Conservation (phyloP, 2,888 invertebrate genomes). For the Lithosia quadra region DNA sequence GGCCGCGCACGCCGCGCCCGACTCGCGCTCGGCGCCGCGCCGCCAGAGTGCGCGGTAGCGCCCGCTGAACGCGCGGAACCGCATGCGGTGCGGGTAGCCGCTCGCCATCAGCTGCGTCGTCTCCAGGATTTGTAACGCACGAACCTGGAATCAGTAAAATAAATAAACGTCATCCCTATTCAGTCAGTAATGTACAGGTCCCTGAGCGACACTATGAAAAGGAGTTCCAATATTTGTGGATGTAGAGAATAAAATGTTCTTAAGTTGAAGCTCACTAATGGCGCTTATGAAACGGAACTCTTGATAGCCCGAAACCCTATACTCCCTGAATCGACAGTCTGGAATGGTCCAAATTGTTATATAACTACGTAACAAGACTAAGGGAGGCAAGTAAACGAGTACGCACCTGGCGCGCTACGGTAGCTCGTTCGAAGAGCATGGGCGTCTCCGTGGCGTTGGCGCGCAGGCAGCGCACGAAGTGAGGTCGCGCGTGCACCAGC, state of each 20-base stretch:
- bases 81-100: constrained; percentile 97
- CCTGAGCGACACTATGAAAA: no score
- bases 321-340: neutral
- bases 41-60: constrained; percentile 95
- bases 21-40: constrained; percentile 89
- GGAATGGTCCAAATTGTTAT: neutral
- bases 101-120: constrained; percentile 98
- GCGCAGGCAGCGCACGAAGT: constrained; percentile 97
- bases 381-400: constrained; percentile 38
- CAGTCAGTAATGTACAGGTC: neutral
- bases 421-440: constrained; percentile 93
- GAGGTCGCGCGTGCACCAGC: constrained; percentile 96
- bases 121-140: constrained; percentile 96
- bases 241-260: no score
- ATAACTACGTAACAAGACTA: neutral
- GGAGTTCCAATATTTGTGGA: no score
- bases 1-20: constrained; percentile 88
- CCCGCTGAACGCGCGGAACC: constrained; percentile 96
- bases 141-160: constrained; percentile 81
- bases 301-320: no score
- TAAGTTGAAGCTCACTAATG: no score
- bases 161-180: neutral
- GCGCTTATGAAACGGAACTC: neutral
- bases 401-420: constrained; percentile 93
- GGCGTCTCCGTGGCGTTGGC: constrained; percentile 94